Evolutionary conservation across 2,888 invertebrate genomes (phyloP).

Genomic region (Callosobruchus maculatus): DNA sequence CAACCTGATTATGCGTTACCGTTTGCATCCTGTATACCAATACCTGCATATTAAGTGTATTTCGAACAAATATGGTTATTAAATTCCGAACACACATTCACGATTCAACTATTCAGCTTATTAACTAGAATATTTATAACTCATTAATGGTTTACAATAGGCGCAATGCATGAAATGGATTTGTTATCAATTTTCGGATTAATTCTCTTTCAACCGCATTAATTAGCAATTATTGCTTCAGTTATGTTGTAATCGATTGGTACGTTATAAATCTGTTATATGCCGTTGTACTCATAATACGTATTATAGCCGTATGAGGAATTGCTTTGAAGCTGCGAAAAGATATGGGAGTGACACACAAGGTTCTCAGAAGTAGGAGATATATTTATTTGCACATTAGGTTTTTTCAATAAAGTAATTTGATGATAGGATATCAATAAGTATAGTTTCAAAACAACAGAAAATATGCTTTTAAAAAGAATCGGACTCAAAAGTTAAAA

Average conservation of each 20-base stretch:
- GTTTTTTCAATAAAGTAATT: no score
- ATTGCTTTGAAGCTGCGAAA: no score
- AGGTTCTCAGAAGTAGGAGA: no score
- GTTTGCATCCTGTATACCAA: neutral
- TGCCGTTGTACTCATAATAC: neutral
- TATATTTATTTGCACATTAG: no score
- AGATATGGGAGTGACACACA: no score
- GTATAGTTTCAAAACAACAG: no score
- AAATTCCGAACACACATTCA: neutral
- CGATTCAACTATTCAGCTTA: neutral
- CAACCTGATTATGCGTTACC: neutral
- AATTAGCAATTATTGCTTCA: neutral
- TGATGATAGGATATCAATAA: no score
- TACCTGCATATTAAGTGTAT: neutral
- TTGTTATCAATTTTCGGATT: neutral
- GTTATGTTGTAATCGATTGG: neutral
- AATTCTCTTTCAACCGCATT: neutral
- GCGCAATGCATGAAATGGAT: neutral
- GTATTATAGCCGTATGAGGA: no score
- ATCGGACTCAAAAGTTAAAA: no score
- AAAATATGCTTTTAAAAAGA: no score
- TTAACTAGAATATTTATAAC: neutral
- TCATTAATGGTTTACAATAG: neutral
- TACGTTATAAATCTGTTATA: neutral
- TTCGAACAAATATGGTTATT: neutral